These are phyloP conservation scores for Oryzias melastigma DNA, from an alignment of 2,113 vertebrate genomes.

Conservation along the genomic window DNA sequence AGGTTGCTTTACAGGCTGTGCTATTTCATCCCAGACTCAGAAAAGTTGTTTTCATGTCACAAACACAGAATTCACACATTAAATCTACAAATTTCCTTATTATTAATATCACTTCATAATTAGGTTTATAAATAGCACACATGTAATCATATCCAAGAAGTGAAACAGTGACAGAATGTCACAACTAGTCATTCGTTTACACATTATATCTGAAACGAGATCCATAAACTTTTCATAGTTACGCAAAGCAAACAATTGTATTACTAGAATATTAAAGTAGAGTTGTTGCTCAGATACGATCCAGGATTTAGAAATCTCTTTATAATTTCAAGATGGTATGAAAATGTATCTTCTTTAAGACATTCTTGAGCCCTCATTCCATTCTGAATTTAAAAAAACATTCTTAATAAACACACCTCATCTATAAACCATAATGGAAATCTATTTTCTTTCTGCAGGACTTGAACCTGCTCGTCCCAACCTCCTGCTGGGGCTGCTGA, in stretches of 20 bases:
- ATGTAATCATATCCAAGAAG: neutral
- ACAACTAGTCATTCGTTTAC: neutral
- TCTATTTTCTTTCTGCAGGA: slow-evolving; percentile 76
- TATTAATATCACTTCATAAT: neutral
- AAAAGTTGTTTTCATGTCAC: slow-evolving; percentile 43
- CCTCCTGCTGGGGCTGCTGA: slow-evolving; percentile 92
- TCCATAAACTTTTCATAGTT: neutral
- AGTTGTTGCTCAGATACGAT: neutral
- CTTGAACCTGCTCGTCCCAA: slow-evolving; percentile 94
- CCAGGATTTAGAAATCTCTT: too few species aligned
- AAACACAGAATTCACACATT: neutral
- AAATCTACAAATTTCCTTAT: neutral
- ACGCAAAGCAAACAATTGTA: too few species aligned
- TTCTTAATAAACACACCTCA: neutral
- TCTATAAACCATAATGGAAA: neutral
- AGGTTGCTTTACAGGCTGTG: slow-evolving; percentile 62
- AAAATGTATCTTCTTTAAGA: neutral
- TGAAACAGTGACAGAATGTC: neutral
- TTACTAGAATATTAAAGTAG: neutral
- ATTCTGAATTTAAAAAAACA: neutral
- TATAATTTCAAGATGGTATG: too few species aligned
- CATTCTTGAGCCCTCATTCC: neutral
- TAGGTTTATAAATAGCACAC: neutral
- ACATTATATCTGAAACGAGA: neutral
- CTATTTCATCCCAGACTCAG: slow-evolving; percentile 62